These are phyloP conservation scores for Cheirogaleus major DNA, from an alignment of 2,797 vertebrate species.

Conservation along the genomic window DNA sequence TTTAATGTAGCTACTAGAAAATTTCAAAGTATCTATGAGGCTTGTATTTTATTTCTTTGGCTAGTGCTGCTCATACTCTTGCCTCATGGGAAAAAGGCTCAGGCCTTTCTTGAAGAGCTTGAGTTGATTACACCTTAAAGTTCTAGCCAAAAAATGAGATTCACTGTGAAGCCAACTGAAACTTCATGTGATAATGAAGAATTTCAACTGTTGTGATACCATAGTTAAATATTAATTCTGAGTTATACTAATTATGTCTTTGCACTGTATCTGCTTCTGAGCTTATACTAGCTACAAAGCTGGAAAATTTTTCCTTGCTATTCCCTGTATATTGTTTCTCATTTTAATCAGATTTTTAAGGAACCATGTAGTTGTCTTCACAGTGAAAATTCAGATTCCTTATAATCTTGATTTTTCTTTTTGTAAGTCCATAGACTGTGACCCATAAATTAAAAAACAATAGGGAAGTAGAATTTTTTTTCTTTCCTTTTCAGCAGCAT, in stretches of 20 bases:
- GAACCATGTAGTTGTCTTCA: slow-evolving; percentile 7
- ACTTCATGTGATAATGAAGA: slow-evolving; percentile 26
- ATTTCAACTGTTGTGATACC: not conserved
- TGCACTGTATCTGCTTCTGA: not conserved
- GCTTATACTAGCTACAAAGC: not conserved
- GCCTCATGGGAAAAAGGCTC: not conserved
- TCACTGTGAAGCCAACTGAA: slow-evolving; percentile 30
- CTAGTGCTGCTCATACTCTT: not conserved
- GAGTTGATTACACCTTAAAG: slow-evolving; percentile 5
- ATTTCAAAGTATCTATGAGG: not conserved
- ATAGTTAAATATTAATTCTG: slow-evolving; percentile 52
- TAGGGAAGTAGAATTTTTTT: not conserved
- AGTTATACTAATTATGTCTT: not conserved
- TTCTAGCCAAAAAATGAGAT: not conserved
- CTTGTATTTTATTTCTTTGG: slow-evolving; percentile 25
- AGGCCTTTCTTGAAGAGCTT: not conserved
- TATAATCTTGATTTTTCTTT: slow-evolving; percentile 17
- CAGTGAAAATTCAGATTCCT: slow-evolving; percentile 27
- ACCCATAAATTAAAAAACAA: slow-evolving; percentile 9
- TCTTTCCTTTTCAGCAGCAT: slow-evolving; percentile 84
- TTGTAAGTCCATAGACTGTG: not conserved
- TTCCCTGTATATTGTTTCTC: not conserved
- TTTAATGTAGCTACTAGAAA: slow-evolving; percentile 26
- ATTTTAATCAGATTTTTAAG: slow-evolving; percentile 52
- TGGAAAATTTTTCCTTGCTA: slow-evolving; percentile 4